Percentiles rank a stretch among this genome's conserved stretches.
These are phyloP conservation scores for Gymnarchus niloticus DNA, from an alignment of 2,113 vertebrate genomes.

Conservation along the genomic window DNA sequence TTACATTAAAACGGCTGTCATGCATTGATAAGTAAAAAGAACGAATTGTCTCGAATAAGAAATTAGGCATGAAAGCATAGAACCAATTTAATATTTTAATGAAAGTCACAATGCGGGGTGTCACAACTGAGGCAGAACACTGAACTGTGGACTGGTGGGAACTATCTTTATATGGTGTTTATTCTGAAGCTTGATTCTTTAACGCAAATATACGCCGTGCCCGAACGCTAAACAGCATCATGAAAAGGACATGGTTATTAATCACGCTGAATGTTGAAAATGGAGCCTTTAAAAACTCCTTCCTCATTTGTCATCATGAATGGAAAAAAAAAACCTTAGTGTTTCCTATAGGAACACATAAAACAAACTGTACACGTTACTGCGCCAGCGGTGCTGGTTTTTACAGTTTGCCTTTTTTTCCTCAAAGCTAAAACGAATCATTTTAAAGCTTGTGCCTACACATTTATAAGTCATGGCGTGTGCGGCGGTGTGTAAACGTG, in stretches of 20 bases:
- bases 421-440: neutral
- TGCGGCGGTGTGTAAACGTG: neutral
- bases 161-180: neutral
- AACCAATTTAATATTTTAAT: neutral
- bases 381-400: neutral
- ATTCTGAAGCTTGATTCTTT: neutral
- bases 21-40: neutral
- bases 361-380: neutral
- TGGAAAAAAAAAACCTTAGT: neutral
- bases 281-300: neutral
- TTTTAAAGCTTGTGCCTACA: neutral
- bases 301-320: neutral
- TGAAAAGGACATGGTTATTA: neutral
- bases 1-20: neutral
- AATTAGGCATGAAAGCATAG: neutral
- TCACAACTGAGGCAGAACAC: neutral
- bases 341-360: neutral
- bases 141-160: neutral
- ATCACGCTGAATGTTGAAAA: neutral
- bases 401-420: neutral
- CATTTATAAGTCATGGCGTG: neutral
- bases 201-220: neutral
- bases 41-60: neutral
- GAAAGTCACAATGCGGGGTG: neutral
- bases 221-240: neutral